Evolutionary conservation across 2,888 invertebrate genomes (phyloP).

Genomic region (Subacronicta megacephala): DNA sequence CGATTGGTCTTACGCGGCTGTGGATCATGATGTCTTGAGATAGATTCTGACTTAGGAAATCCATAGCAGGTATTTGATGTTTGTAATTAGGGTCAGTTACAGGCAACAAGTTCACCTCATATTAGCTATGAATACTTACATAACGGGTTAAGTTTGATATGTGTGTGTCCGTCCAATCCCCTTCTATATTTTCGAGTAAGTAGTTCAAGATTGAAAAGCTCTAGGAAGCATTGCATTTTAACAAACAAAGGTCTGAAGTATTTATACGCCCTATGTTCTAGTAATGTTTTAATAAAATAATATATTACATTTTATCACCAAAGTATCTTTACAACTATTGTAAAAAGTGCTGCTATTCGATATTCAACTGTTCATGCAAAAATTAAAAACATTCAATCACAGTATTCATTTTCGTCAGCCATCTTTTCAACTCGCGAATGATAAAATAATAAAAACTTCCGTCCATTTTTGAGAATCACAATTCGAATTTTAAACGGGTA

Average conservation of each 20-base stretch:
- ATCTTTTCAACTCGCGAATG: constrained; percentile 11
- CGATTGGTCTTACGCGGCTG: too few species aligned
- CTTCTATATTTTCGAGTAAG: too few species aligned
- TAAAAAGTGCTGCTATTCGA: too few species aligned
- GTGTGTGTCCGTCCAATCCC: neutral
- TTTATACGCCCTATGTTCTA: too few species aligned
- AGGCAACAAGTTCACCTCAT: neutral
- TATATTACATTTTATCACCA: too few species aligned
- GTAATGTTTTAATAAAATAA: too few species aligned
- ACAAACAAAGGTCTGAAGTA: too few species aligned
- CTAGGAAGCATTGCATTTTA: too few species aligned
- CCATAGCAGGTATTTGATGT: neutral
- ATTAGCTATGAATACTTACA: neutral
- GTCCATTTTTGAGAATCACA: constrained; percentile 32
- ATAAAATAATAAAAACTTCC: constrained; percentile 38
- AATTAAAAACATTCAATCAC: constrained; percentile 4
- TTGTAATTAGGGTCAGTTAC: neutral
- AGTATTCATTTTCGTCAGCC: constrained; percentile 1
- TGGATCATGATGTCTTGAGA: too few species aligned
- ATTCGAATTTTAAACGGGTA: constrained; percentile 27
- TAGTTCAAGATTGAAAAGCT: too few species aligned
- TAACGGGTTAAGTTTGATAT: neutral
- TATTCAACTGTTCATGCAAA: too few species aligned
- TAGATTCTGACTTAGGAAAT: neutral
- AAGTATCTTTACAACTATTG: too few species aligned